Evolutionary conservation across 2,113 vertebrate genomes (phyloP).

Genomic region (Oophaga pumilio): DNA sequence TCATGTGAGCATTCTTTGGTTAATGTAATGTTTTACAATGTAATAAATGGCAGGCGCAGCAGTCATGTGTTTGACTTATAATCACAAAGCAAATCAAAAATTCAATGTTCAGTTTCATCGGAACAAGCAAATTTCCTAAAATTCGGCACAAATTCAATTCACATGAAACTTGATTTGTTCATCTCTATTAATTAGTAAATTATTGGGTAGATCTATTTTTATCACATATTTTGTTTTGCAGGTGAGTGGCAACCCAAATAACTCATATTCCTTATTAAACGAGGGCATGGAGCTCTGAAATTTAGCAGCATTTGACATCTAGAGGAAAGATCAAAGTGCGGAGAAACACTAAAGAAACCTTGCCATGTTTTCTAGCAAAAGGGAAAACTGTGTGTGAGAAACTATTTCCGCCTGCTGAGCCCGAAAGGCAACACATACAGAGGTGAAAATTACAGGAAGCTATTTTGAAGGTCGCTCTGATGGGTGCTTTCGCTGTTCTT

Average conservation of each 20-base stretch:
- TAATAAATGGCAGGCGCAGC: too few species aligned
- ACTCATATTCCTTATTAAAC: background rate
- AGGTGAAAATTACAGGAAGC: slow-evolving; percentile 52
- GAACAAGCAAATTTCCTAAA: too few species aligned
- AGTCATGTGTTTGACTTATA: too few species aligned
- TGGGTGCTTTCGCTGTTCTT: slow-evolving; percentile 37
- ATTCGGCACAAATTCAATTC: too few species aligned
- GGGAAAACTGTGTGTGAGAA: slow-evolving; percentile 22
- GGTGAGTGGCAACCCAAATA: background rate
- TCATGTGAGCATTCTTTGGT: too few species aligned
- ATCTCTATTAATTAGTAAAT: background rate
- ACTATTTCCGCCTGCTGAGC: slow-evolving; percentile 36
- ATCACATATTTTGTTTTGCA: background rate
- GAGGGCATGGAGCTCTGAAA: background rate
- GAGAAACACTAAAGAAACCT: slow-evolving; percentile 4
- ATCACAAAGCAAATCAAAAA: too few species aligned
- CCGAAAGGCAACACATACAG: slow-evolving; percentile 45
- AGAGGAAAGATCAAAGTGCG: slow-evolving; percentile 33
- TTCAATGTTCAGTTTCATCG: too few species aligned
- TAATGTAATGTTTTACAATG: too few species aligned
- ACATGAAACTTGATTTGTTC: too few species aligned
- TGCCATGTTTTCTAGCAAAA: slow-evolving; percentile 23
- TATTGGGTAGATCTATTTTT: background rate
- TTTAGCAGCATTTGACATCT: slow-evolving; percentile 42
- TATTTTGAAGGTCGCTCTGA: slow-evolving; percentile 45